A percentile compares a stretch with the other conserved stretches of the same genome.
phyloP scores from a whole-genome alignment of 2,113 vertebrate genomes.

The Phoenicopterus ruber region DNA sequence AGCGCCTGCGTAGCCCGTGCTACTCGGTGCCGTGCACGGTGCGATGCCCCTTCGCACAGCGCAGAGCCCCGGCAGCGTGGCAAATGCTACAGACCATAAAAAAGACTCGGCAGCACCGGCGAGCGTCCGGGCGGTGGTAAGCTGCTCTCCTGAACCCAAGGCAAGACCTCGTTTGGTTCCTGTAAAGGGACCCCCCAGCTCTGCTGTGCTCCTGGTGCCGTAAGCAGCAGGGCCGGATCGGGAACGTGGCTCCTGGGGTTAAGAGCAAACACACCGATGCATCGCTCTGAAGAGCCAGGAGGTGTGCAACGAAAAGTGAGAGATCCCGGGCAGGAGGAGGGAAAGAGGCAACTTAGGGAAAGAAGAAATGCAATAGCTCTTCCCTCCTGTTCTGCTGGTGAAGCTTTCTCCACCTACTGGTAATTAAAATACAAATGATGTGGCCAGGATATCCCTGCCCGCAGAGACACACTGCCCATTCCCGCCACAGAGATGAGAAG shows the following conservation, averaged over 20 bases:
- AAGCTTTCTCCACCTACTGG: not conserved
- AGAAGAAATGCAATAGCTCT: not conserved
- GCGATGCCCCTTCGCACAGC: fast-evolving
- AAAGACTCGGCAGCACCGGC: not conserved
- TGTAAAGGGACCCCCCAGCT: not conserved
- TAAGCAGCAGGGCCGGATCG: fast-evolving
- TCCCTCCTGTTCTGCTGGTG: not conserved
- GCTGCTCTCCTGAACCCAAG: not conserved
- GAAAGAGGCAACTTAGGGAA: not conserved
- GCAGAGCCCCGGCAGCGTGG: not conserved
- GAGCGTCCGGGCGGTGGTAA: not conserved
- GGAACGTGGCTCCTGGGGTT: not conserved
- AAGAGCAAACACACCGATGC: fast-evolving
- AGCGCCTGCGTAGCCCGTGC: not conserved
- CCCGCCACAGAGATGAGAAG: slow-evolving; percentile 35
- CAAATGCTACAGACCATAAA: fast-evolving
- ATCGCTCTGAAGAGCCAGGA: not conserved
- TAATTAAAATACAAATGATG: slow-evolving; percentile 10
- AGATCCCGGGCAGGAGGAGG: not conserved
- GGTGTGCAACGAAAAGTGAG: not conserved
- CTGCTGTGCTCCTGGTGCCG: not conserved
- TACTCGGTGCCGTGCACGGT: fast-evolving
- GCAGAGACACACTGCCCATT: not conserved
- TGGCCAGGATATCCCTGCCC: not conserved
- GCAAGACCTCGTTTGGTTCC: not conserved